Conservation (phyloP, 2,113 vertebrate genomes). For the Smithornis capensis region DNA sequence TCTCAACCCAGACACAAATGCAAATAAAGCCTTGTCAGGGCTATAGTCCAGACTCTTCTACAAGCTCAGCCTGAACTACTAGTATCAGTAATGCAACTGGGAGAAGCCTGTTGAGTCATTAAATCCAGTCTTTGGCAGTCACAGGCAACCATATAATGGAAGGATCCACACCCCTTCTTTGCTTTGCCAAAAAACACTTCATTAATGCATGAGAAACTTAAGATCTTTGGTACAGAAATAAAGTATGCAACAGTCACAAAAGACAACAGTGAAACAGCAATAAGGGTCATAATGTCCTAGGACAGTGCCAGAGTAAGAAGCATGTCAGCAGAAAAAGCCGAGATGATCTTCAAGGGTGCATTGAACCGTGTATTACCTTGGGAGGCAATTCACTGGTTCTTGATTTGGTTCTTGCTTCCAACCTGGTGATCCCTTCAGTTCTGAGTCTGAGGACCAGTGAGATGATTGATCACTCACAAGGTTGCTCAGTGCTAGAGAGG, state of each 20-base stretch:
- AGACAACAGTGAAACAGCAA: background rate
- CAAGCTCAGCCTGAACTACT: background rate
- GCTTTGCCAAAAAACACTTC: background rate
- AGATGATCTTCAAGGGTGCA: background rate
- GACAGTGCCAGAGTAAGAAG: background rate
- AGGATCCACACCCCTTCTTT: background rate
- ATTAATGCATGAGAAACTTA: background rate
- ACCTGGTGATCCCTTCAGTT: background rate
- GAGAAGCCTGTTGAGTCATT: background rate
- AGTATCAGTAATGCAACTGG: background rate
- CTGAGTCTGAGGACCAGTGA: background rate
- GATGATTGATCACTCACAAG: accelerated
- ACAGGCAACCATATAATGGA: background rate
- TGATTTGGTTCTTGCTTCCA: background rate
- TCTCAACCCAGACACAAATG: background rate
- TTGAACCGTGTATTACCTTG: background rate
- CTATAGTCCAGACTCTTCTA: background rate
- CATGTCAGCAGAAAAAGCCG: background rate
- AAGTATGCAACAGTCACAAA: background rate
- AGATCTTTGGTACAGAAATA: background rate
- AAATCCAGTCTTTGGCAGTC: background rate
- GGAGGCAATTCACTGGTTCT: background rate
- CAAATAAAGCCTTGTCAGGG: background rate
- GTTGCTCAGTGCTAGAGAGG: background rate
- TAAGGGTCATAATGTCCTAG: background rate